Evolutionary conservation across 2,113 vertebrate species (phyloP), one percentile per base, ranked within the genome.

Genomic region (Panurus biarmicus): DNA sequence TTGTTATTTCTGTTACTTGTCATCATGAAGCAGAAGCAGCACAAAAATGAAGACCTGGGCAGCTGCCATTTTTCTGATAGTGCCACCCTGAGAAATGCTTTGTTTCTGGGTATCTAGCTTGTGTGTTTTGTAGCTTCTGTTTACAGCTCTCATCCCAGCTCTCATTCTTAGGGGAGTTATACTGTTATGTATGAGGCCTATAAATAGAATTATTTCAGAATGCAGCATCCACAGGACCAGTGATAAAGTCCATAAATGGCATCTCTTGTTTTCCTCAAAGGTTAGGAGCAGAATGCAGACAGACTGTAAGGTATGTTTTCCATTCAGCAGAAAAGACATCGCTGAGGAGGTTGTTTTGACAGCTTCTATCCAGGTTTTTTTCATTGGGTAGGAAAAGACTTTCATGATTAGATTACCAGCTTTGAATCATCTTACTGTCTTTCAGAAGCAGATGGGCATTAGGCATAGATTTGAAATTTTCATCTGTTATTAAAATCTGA

Each of bases 341-440:
- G 51, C 85, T 60, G 51, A 94, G 51, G 60, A 83, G 64, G 56
- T 88, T 93, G 94, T 93, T 95, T 83, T 95, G 93, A 95, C 94
- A 95, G 85, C 91, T 91, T 96, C 91, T 80, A 47, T 90, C 85
- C 95, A 96, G 85, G 31, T 93, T 97, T 96, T 92, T 93, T 94
- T 93, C 79, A 75, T 74, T 95, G 94, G 42, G 81, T 84, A 40
- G 28, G 44, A 86, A 88, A 83, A 86, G 75, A 77, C 42, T 91
- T 94, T 67, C 91, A 13, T 88, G 91, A 93, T 96, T 92, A 95
- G 57, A 85, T 94, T 91, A 93, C 87, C 78, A 96, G 87, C 82
- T 91, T 90, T 89, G 89, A 91, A 74, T 91, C 26, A 38, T 91
- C 81, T 76, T 69, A 56, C 81, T 91, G 69, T 95, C 96, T 93